Evolutionary conservation across 2,888 invertebrate genomes (phyloP).

Genomic region (Graphium colonna): DNA sequence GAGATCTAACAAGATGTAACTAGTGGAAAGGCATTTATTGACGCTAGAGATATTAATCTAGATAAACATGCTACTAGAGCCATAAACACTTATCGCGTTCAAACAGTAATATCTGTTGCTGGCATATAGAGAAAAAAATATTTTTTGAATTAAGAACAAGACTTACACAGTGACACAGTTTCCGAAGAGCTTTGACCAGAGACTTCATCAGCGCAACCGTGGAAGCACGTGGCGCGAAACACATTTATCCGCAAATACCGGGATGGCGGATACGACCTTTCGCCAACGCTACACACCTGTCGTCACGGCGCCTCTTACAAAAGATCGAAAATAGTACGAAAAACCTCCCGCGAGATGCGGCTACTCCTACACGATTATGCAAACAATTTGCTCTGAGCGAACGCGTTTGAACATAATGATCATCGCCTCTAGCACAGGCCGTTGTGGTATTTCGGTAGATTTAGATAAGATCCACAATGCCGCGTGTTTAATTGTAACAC

Average conservation of each 20-base stretch:
- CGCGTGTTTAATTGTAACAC: constrained; percentile 3
- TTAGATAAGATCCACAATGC: constrained; percentile 18
- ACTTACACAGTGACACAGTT: constrained; percentile 47
- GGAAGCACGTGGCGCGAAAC: constrained; percentile 29
- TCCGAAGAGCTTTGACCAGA: constrained; percentile 45
- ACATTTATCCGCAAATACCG: constrained; percentile 22
- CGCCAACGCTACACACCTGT: constrained; percentile 38
- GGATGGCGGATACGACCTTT: constrained; percentile 44
- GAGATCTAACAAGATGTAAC: constrained; percentile 45
- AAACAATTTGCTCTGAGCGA: constrained; percentile 44
- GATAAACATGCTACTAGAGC: constrained; percentile 2
- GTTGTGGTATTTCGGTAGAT: constrained; percentile 11
- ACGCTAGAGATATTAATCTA: constrained; percentile 10
- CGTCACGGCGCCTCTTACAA: constrained; percentile 31
- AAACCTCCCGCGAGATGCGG: constrained; percentile 44
- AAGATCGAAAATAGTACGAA: constrained; percentile 45
- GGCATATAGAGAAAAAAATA: constrained; percentile 11
- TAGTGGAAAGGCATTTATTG: constrained; percentile 35
- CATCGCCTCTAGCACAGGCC: constrained; percentile 4
- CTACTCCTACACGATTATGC: constrained; percentile 37
- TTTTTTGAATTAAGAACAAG: too few species aligned
- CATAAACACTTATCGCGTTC: constrained; percentile 10
- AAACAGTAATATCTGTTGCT: constrained; percentile 16
- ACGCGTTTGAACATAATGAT: constrained; percentile 15
- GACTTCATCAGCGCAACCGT: constrained; percentile 42